phyloP scores from a whole-genome alignment of 2,888 invertebrate species.

The Amphipoea oculea region DNA sequence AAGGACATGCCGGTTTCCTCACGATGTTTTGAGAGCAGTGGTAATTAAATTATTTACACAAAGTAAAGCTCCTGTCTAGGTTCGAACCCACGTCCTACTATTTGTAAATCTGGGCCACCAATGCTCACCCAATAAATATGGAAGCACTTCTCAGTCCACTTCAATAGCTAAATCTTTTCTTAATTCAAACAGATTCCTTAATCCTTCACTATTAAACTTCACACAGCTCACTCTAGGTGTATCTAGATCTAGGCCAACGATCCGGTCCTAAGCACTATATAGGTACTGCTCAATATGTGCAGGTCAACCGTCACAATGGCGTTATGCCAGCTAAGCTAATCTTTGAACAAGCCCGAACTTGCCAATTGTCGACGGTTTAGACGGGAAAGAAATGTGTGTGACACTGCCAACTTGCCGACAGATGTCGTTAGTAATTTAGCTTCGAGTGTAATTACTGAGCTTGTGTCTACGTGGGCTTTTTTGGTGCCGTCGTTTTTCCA shows the following conservation, averaged over 20 bases:
- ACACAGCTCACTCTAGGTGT: conserved; percentile 24
- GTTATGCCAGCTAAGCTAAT: conserved; percentile 77
- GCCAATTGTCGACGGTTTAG: conserved; percentile 74
- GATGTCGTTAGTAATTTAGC: conserved; percentile 52
- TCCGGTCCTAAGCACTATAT: conserved; percentile 54
- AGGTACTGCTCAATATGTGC: conserved; percentile 61
- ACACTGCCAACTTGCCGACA: conserved; percentile 58
- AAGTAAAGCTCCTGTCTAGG: background rate
- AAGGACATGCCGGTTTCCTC: too few species aligned
- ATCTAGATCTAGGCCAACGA: conserved; percentile 69
- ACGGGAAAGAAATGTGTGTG: conserved; percentile 57
- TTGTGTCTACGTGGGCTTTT: background rate
- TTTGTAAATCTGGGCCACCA: background rate
- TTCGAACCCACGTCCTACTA: background rate
- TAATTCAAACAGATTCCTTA: conserved; percentile 15
- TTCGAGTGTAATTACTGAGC: conserved; percentile 36
- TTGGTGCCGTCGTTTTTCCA: background rate
- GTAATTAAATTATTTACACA: background rate
- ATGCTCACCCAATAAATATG: background rate
- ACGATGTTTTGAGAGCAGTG: too few species aligned
- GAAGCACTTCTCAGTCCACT: background rate
- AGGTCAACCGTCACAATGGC: conserved; percentile 74
- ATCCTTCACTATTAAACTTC: conserved; percentile 24
- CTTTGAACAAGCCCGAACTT: conserved; percentile 70
- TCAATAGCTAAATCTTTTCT: background rate